These are phyloP conservation scores for Ornithorhynchus anatinus DNA, from an alignment of 2,113 vertebrate genomes.

Conservation along the genomic window DNA sequence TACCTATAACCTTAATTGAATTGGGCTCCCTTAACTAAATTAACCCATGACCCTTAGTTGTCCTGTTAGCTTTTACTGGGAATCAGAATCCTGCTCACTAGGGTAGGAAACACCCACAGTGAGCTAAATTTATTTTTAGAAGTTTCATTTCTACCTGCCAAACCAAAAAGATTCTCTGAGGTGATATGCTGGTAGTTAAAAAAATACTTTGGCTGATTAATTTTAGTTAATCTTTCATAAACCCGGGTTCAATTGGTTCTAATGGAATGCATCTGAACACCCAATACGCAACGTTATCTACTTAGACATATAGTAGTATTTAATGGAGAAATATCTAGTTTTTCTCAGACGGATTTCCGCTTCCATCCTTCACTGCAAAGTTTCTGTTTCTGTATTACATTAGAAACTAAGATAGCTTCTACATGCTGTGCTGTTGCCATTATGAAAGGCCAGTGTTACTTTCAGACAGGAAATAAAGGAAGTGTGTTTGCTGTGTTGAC, in stretches of 20 bases:
- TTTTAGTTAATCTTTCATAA: conserved; percentile 21
- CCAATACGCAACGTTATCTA: not conserved
- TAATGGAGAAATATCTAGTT: not conserved
- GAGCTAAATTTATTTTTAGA: not conserved
- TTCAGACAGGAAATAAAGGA: not conserved
- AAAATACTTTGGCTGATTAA: conserved; percentile 6
- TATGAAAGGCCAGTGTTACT: not conserved
- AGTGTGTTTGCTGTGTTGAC: not conserved
- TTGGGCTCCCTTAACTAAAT: not conserved
- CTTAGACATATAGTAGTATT: not conserved
- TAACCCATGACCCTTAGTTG: not conserved
- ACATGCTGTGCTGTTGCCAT: not conserved
- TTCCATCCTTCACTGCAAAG: not conserved
- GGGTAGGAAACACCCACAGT: not conserved
- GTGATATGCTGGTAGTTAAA: not conserved
- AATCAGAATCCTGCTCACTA: not conserved
- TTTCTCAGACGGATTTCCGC: not conserved
- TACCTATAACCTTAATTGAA: not conserved
- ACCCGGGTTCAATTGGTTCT: not conserved
- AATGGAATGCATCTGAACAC: conserved; percentile 1
- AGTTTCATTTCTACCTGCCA: not conserved
- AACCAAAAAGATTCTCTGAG: not conserved
- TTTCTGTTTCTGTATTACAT: not conserved
- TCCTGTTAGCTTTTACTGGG: not conserved
- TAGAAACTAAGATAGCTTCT: too few relatives aligned